A percentile compares a stretch with the other conserved stretches of the same genome.
These are phyloP conservation scores for Eulemur mongoz DNA, from an alignment of 2,797 vertebrate species.

Conservation along the genomic window DNA sequence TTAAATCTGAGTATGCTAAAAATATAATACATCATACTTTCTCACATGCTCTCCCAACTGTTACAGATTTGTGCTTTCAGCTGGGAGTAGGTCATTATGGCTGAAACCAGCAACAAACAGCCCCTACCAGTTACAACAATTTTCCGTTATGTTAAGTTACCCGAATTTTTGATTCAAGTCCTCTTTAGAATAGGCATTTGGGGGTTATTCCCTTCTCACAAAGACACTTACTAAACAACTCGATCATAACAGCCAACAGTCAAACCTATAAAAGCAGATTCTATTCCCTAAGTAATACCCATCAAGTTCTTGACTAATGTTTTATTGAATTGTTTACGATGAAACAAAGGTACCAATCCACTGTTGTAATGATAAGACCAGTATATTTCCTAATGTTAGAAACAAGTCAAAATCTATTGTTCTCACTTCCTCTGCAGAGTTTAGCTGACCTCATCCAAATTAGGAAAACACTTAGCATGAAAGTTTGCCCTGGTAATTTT, in stretches of 20 bases:
- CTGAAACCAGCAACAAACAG: background rate
- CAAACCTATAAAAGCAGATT: background rate
- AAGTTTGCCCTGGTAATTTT: conserved; percentile 43
- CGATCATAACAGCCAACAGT: background rate
- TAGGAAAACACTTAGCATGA: conserved; percentile 58
- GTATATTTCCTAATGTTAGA: conserved; percentile 70
- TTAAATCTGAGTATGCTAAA: background rate
- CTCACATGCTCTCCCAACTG: background rate
- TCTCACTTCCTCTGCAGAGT: conserved; percentile 55
- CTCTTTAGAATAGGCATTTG: background rate
- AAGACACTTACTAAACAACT: background rate
- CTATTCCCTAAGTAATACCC: background rate
- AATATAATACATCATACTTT: background rate
- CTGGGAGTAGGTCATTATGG: background rate
- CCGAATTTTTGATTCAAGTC: background rate
- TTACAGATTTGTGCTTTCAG: background rate
- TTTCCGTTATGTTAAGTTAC: background rate
- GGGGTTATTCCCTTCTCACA: background rate
- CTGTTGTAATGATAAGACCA: conserved; percentile 54
- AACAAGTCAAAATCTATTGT: conserved; percentile 66
- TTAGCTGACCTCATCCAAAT: conserved; percentile 65
- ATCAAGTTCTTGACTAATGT: background rate
- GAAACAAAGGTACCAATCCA: conserved; percentile 9
- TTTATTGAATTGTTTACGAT: conserved; percentile 63
- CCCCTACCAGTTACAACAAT: background rate